Percentiles rank a stretch among this genome's conserved stretches.
phyloP scores from a whole-genome alignment of 2,888 invertebrate genomes.

The Mesoligia furuncula region DNA sequence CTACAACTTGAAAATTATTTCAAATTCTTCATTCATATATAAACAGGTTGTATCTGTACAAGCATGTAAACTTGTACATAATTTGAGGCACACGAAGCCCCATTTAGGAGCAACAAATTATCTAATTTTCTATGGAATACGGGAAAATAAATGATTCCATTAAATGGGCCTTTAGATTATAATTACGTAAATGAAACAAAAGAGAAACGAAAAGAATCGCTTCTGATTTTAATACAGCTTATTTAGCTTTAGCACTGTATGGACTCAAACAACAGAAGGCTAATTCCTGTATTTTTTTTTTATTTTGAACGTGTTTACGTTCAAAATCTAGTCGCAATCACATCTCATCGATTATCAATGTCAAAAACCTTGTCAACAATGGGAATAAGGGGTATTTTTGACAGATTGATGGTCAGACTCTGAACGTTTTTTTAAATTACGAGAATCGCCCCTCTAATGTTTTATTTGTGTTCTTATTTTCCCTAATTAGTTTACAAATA shows the following conservation, averaged over 20 bases:
- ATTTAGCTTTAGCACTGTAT: not conserved
- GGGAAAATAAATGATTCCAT: slow-evolving; percentile 21
- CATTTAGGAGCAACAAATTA: slow-evolving; percentile 18
- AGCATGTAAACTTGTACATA: not conserved
- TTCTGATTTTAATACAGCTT: slow-evolving; percentile 6
- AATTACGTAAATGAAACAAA: slow-evolving; percentile 18
- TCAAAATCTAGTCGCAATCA: not conserved
- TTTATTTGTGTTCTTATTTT: slow-evolving; percentile 4
- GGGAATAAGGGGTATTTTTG: no score
- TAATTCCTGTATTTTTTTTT: not conserved
- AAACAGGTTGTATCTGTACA: not conserved
- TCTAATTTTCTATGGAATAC: slow-evolving; percentile 5
- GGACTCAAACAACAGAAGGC: not conserved
- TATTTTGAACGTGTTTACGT: no score
- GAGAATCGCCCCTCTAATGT: not conserved
- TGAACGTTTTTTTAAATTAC: not conserved
- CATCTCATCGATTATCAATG: no score
- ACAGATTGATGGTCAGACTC: no score
- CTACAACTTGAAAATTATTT: not conserved
- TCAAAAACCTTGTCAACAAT: no score
- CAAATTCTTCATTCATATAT: not conserved
- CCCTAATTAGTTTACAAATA: slow-evolving; percentile 28
- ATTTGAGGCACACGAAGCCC: not conserved
- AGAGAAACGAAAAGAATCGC: slow-evolving; percentile 12
- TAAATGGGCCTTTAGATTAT: slow-evolving; percentile 3